A percentile compares a stretch with the other conserved stretches of the same genome.
These are phyloP conservation scores for Doryteuthis pealeii DNA, from an alignment of 1,140 invertebrate species.

Conservation along the genomic window DNA sequence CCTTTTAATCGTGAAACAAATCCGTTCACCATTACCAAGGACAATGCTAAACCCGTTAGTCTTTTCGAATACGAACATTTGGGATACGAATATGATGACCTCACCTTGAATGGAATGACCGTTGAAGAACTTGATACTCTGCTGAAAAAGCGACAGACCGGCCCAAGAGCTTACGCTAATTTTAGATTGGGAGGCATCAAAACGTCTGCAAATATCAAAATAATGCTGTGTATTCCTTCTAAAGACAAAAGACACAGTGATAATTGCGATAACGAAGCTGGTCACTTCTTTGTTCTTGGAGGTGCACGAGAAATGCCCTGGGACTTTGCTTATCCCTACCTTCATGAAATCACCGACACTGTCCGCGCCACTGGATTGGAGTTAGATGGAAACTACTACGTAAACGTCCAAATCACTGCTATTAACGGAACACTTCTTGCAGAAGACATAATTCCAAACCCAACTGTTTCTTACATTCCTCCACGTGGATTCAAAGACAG, in stretches of 20 bases:
- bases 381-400: constrained; percentile 22
- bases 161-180: constrained; percentile 24
- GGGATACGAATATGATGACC: constrained; percentile 25
- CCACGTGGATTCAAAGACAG: constrained; percentile 19
- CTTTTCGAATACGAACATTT: constrained; percentile 4
- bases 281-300: constrained; percentile 33
- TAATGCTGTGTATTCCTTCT: constrained; percentile 20
- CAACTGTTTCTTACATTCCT: constrained; percentile 20
- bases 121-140: constrained; percentile 20
- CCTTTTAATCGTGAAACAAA: constrained; percentile 31
- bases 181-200: constrained; percentile 29
- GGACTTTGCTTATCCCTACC: constrained; percentile 25
- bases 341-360: constrained; percentile 28
- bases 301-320: constrained; percentile 31
- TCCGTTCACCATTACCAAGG: constrained; percentile 24
- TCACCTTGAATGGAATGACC: constrained; percentile 27
- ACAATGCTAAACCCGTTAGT: constrained; percentile 11
- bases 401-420: constrained; percentile 20
- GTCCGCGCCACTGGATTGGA: constrained; percentile 4
- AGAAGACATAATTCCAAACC: constrained; percentile 17
- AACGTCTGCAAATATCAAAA: constrained; percentile 27
- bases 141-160: constrained; percentile 16
- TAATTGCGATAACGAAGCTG: constrained; percentile 23
- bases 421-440: constrained; percentile 28
- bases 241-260: constrained; percentile 13